Evolutionary conservation across 2,113 vertebrate species (phyloP), one percentile per base, ranked within the genome.

Genomic region (Seriola rivoliana): DNA sequence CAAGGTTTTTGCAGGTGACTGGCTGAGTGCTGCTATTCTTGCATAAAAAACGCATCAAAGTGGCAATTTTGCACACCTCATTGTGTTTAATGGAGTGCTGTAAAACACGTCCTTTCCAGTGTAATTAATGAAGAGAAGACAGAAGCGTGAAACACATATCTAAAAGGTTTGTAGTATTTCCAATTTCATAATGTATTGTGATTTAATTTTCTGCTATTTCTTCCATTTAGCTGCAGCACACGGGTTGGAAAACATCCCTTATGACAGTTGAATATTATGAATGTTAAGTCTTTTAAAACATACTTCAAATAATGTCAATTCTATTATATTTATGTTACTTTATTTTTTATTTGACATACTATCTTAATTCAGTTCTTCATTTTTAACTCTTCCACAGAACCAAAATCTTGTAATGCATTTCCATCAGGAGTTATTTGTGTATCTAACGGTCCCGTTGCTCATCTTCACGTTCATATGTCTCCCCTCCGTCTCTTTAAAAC

Each of bases 81-180:
- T 88, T 91, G 88, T 88, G 79, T 91, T 93, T 92, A 91, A 89
- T 87, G 75, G 78, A 66, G 59, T 74, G 69, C 85, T 86, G 65
- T 91, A 92, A 92, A 92, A 85, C 78, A 88, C 38, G 55, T 85
- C 81, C 74, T 87, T 90, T 87, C 57, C 66, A 44, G 25, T 80
- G 74, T 91, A 90, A 91, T 91, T 92, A 92, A 92, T 85, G 71
- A 84, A 60, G 58, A 82, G 65, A 80, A 50, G 84, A 81, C 78
- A 85, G 72, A 76, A 72, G 71, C 14, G 42, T 71, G 82, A 73
- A 85, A 71, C 44, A 67, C 63, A 78, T 78, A 78, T 74, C 85
- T 78, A 85, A 40, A 75, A 69, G 74, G 70, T 81, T 67, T 69
- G 12, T 63, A 74, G 80, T 42, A 34, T 60, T 60, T 81, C 8